Evolutionary conservation across 2,797 vertebrate genomes (phyloP).

Genomic region (Rhadinocentrus ornatus): DNA sequence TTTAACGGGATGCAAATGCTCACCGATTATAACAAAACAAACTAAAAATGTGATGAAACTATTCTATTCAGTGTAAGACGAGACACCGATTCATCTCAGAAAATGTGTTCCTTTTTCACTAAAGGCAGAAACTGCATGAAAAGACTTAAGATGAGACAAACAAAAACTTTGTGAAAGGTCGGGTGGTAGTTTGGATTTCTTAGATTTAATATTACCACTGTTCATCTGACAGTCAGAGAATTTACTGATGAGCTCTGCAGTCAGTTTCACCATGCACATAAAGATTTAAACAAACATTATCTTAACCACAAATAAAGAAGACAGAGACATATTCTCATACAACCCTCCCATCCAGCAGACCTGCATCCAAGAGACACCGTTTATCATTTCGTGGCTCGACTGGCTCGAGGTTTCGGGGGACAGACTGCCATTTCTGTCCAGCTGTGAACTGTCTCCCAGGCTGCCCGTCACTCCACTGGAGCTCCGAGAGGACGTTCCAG

Average conservation of each 20-base stretch:
- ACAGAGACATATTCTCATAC: neutral
- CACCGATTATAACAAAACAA: too few relatives aligned
- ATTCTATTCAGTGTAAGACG: too few relatives aligned
- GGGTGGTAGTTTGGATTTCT: neutral
- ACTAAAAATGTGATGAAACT: neutral
- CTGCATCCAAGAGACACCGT: constrained; percentile 68
- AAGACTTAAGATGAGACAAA: neutral
- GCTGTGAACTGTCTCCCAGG: constrained; percentile 54
- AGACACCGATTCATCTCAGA: neutral
- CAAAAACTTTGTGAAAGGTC: neutral
- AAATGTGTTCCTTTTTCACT: neutral
- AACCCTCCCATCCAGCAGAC: constrained; percentile 52
- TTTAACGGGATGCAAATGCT: neutral
- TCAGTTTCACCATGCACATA: neutral
- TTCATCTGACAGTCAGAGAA: neutral
- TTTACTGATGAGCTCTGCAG: neutral
- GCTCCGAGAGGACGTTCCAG: constrained; percentile 72
- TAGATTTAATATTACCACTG: neutral
- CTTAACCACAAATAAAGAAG: neutral
- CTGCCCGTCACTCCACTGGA: constrained; percentile 82
- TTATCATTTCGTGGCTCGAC: constrained; percentile 67
- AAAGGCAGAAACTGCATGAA: neutral
- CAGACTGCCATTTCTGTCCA: constrained; percentile 66
- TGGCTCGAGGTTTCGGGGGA: constrained; percentile 76
- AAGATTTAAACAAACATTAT: neutral